A percentile compares a stretch with the other conserved stretches of the same genome.
Conservation (phyloP, 2,797 vertebrate genomes). For the Monodelphis domestica region DNA sequence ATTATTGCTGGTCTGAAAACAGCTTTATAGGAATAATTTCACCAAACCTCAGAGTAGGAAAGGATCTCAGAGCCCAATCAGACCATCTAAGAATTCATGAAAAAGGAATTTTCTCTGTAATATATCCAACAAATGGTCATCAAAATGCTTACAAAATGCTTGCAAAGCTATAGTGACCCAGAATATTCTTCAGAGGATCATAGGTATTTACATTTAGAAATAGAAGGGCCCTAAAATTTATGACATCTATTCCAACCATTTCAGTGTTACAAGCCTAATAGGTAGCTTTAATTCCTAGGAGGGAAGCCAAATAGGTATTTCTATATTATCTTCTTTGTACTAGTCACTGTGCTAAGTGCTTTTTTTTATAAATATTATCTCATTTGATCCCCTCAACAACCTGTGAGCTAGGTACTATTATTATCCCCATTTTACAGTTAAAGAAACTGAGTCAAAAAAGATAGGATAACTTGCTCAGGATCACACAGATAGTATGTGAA, state of each 20-base stretch:
- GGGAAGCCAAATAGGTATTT: neutral
- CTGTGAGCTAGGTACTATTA: neutral
- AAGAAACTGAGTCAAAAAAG: neutral
- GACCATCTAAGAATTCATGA: neutral
- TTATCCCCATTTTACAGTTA: neutral
- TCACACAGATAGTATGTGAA: neutral
- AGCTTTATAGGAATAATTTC: neutral
- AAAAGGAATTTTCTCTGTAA: neutral
- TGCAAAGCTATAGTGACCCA: neutral
- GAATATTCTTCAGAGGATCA: neutral
- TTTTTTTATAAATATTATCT: neutral
- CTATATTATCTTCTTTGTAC: neutral
- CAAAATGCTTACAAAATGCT: neutral
- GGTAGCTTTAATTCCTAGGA: neutral
- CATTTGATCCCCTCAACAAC: neutral
- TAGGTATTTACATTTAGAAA: neutral
- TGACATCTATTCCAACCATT: neutral
- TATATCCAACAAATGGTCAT: neutral
- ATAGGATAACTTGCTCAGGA: neutral
- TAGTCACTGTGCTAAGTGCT: neutral
- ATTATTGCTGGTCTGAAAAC: neutral
- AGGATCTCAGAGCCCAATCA: neutral
- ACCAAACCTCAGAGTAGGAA: neutral
- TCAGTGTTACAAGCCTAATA: neutral
- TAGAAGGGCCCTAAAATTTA: neutral